Percentiles rank a stretch among this genome's conserved stretches.
Evolutionary conservation across 1,140 invertebrate genomes (phyloP).

Genomic region (Aphaenogaster floridana): DNA sequence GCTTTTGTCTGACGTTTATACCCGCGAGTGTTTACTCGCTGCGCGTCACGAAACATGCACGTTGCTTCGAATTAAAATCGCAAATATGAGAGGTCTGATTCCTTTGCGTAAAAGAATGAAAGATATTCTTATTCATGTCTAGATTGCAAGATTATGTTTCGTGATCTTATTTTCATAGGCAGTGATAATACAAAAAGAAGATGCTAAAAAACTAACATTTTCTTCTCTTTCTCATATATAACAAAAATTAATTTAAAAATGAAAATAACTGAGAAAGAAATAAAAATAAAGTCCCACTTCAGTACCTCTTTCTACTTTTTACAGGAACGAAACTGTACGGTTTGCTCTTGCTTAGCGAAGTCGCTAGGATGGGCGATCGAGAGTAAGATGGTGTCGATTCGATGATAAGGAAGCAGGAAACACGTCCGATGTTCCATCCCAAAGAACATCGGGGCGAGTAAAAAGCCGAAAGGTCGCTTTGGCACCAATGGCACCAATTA

Average conservation of each 20-base stretch:
- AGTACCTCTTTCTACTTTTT: background rate
- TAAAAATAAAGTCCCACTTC: background rate
- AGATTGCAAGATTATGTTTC: background rate
- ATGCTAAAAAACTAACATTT: background rate
- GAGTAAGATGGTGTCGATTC: background rate
- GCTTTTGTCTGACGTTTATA: conserved; percentile 32
- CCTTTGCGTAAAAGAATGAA: background rate
- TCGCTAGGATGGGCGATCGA: background rate
- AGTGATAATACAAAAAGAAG: background rate
- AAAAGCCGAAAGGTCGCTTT: conserved; percentile 43
- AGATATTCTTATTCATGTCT: background rate
- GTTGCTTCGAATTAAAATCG: conserved; percentile 33
- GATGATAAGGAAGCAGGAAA: conserved; percentile 14
- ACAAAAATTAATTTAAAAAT: background rate
- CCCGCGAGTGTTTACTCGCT: conserved; percentile 27
- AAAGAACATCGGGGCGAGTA: background rate
- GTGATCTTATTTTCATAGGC: background rate
- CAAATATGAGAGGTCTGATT: conserved; percentile 23
- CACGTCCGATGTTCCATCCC: background rate
- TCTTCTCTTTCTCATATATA: background rate
- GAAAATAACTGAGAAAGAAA: background rate
- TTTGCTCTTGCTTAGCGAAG: background rate
- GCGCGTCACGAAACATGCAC: conserved; percentile 13
- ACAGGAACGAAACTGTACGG: background rate
- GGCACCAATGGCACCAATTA: conserved; percentile 30